Base-by-base conservation (phyloP, 2,888 invertebrate genomes). In the Andrena chrysosceles region DNA sequence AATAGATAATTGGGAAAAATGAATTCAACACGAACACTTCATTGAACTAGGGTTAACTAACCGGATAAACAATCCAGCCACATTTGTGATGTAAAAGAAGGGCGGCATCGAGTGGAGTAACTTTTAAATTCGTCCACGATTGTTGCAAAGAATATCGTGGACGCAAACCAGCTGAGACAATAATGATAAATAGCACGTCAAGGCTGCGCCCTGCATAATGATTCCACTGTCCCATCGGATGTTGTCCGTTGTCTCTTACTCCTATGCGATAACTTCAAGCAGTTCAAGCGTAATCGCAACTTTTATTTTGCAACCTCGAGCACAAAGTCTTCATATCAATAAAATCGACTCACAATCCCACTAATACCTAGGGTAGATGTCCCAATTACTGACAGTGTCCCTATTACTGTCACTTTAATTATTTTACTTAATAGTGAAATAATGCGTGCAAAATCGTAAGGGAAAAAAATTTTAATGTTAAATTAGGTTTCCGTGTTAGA, bases 161-260 rank as follows among this genome's bases (percentile, higher is more conserved):
- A 54, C 23, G 48, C 23, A 76, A 76, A 72, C 33, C 23, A 48
- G 20, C 3, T 23, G 48, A 16, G 48, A 31, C 23, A 48, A 33
- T 48, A 64, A 72, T 10, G 26, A 71, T 64, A 77, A 56, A 42
- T 10, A 6, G 3, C 26, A 10, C n/a, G n/a, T 42, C 49, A 52
- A 56, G 33, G 35, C 6, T 60, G 8, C 6, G 16, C 10, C 31
- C 54, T 31, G 62, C 23, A 76, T 70, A 76, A 76, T 54, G 71
- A 76, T 23, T 10, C 59, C 52, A 71, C 62, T 42, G 49, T 64
- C 72, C 63, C 13, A 42, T 42, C 13, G 13, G 42, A 20, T 48
- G 42, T 59, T 62, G 62, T 63, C 7, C 48, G 52, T 31, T 42
- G 70, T 49, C 52, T 49, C 33, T 10, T 68, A 31, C 52, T 69